Evolutionary conservation across 2,797 vertebrate genomes (phyloP), one percentile per base, ranked within the genome.

Genomic region (Synaphobranchus kaupii): DNA sequence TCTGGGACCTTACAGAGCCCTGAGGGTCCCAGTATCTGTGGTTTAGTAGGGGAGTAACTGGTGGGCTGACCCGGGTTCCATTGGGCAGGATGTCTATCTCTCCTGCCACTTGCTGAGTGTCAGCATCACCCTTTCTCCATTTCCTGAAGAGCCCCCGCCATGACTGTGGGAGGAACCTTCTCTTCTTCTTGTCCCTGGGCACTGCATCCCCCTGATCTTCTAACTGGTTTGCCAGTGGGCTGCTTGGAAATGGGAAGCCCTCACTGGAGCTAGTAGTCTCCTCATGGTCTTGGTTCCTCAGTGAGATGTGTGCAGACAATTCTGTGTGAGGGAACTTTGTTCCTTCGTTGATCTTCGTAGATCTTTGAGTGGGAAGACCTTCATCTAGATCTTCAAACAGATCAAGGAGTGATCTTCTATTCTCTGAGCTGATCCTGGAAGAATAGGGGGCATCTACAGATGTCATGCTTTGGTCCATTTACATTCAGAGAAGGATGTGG

Each of bases 51-150:
- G 95, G 96, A 85, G 94, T 95, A 0, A 94, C 92, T 0, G 95
- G 96, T 0, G 95, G 96, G 50, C 96, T 96, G 84, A 93, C 90
- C 60, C 91, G 90, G 66, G 92, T 94, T 25, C 93, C 95, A n/a
- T 95, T 94, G 3, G 94, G 94, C 17, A 94, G 89, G 85, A 93
- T 94, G 84, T 92, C 85, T 82, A 95, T 87, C 31, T 76, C 81
- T 0, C 31, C 89, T 39, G 78, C 88, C 84, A 78, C 86, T 73
- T 60, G 83, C 39, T 93, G 92, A 71, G 90, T 90, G 66, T 89
- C 88, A 56, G 86, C 87, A 3, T 58, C 85, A 22, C 89, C 80
- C 66, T 73, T 88, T 9, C 54, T 88, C 90, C 85, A 66, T 83
- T 91, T 94, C 31, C 89, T 89, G 12, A 93, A 81, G 47, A 94